These are phyloP conservation scores for Acrocyrtus sp. DNA, from an alignment of 2,888 invertebrate species.

Conservation along the genomic window DNA sequence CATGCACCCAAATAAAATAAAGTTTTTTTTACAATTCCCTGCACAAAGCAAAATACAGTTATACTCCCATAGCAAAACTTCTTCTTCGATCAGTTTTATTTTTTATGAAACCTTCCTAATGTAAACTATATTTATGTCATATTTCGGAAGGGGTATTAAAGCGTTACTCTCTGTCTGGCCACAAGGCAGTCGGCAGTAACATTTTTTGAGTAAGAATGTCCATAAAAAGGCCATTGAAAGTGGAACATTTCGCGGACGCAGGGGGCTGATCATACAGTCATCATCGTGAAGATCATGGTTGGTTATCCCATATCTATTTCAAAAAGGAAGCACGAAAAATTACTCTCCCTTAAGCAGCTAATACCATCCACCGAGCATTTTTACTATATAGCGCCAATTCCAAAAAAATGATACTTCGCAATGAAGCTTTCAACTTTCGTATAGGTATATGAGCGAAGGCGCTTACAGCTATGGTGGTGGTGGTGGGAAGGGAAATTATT, in stretches of 20 bases:
- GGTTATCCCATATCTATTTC: slow-evolving; percentile 22
- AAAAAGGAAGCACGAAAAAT: slow-evolving; percentile 22
- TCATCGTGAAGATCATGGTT: too few relatives aligned
- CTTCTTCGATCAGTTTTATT: too few relatives aligned
- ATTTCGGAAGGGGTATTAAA: slow-evolving; percentile 23
- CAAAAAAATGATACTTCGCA: not conserved
- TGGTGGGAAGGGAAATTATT: slow-evolving; percentile 6
- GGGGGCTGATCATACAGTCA: slow-evolving; percentile 9
- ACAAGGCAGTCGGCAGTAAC: slow-evolving; percentile 4
- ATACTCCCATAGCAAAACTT: too few relatives aligned
- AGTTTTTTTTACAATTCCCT: too few relatives aligned
- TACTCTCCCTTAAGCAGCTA: slow-evolving; percentile 35
- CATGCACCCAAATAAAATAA: too few relatives aligned
- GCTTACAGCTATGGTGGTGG: not conserved
- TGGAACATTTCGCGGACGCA: not conserved
- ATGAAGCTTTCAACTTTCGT: not conserved
- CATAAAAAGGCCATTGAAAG: slow-evolving; percentile 32
- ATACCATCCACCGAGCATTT: slow-evolving; percentile 5
- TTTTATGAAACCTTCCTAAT: too few relatives aligned
- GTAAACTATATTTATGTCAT: too few relatives aligned
- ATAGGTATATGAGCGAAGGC: not conserved
- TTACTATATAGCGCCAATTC: not conserved
- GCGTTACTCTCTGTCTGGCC: slow-evolving; percentile 22
- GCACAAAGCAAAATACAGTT: too few relatives aligned
- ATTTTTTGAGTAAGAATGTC: slow-evolving; percentile 21